phyloP scores from a whole-genome alignment of 1,140 invertebrate genomes.

The Penaeus chinensis region DNA sequence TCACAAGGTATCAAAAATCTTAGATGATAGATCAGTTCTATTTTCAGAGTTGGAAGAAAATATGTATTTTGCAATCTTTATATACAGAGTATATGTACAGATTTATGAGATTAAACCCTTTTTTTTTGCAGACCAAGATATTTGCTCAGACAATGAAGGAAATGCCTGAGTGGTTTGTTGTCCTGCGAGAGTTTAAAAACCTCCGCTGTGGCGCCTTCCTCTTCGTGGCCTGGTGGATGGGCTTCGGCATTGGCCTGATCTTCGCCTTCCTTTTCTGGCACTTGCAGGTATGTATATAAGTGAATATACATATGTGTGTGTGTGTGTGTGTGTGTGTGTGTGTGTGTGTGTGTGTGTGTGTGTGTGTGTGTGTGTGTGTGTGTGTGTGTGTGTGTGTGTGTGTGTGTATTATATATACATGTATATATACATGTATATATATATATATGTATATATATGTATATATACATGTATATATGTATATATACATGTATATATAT shows the following conservation, averaged over 20 bases:
- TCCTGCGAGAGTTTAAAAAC: conserved; percentile 90
- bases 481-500: too few relatives aligned
- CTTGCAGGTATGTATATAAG: conserved; percentile 73
- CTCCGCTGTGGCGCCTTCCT: conserved; percentile 93
- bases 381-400: too few relatives aligned
- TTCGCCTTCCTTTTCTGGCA: conserved; percentile 99
- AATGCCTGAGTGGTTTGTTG: conserved; percentile 92
- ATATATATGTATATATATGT: too few relatives aligned
- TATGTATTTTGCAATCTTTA: not conserved
- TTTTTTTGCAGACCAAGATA: conserved; percentile 80
- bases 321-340: too few relatives aligned
- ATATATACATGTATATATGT: too few relatives aligned
- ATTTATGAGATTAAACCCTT: not conserved
- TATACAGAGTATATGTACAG: not conserved
- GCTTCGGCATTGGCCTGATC: conserved; percentile 98
- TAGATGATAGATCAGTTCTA: too few relatives aligned
- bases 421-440: too few relatives aligned
- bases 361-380: too few relatives aligned
- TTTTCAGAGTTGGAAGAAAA: not conserved
- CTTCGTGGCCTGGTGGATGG: conserved; percentile 98
- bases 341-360: too few relatives aligned
- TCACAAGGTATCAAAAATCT: too few relatives aligned
- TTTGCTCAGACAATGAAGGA: conserved; percentile 92
- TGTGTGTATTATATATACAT: too few relatives aligned
- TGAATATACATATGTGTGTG: too few relatives aligned